Conservation (phyloP, 2,888 invertebrate species). For the Eurois occulta region DNA sequence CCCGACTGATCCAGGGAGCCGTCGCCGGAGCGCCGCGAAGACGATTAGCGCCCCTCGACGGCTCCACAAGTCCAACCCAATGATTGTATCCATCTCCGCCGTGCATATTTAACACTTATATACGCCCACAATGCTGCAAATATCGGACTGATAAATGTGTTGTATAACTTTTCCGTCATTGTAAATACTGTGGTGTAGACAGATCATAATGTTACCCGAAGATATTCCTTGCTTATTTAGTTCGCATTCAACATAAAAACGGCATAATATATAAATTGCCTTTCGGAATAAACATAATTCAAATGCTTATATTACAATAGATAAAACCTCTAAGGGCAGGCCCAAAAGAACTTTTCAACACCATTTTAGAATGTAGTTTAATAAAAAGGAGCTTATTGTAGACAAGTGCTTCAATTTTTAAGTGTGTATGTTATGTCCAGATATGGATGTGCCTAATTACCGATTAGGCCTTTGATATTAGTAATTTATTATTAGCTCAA, state of each 20-base stretch:
- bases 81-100: constrained; percentile 58
- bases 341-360: constrained; percentile 64
- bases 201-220: constrained; percentile 25
- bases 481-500: constrained; percentile 67
- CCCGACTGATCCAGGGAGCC: constrained; percentile 90
- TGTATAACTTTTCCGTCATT: constrained; percentile 51
- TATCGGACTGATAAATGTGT: constrained; percentile 53
- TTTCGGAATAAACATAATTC: constrained; percentile 8
- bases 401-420: constrained; percentile 72
- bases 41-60: constrained; percentile 83
- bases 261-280: constrained; percentile 22
- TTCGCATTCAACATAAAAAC: constrained; percentile 14
- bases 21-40: constrained; percentile 88
- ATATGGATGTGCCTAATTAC: constrained; percentile 65
- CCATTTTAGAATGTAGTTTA: constrained; percentile 72
- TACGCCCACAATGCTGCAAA: constrained; percentile 65
- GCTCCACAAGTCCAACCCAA: constrained; percentile 68
- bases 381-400: constrained; percentile 78
- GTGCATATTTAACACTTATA: constrained; percentile 47
- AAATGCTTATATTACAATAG: constrained; percentile 10
- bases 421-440: constrained; percentile 63
- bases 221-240: constrained; percentile 34
- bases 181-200: constrained; percentile 62
- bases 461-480: constrained; percentile 60
- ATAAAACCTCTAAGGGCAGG: constrained; percentile 55